Evolutionary conservation across 2,797 vertebrate species (phyloP).

Genomic region (Sibirionetta formosa): DNA sequence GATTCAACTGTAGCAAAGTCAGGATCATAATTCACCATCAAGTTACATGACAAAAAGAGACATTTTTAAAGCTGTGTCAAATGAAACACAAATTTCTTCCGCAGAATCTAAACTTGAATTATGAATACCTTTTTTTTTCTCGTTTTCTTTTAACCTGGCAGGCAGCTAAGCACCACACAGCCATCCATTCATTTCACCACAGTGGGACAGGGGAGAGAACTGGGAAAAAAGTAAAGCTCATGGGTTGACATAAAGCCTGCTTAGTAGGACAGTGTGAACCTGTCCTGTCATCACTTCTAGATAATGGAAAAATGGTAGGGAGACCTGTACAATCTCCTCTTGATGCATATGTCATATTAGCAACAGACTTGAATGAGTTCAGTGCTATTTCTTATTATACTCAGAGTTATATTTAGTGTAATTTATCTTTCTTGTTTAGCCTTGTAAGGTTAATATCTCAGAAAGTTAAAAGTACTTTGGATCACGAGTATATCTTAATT

Average conservation of each 20-base stretch:
- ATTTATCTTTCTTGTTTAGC: not conserved
- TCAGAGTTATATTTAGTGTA: not conserved
- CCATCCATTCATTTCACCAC: no score
- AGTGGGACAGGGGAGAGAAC: no score
- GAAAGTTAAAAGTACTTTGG: not conserved
- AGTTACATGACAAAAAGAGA: not conserved
- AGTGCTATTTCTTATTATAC: not conserved
- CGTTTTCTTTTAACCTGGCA: no score
- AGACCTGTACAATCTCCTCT: not conserved
- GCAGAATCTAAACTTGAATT: not conserved
- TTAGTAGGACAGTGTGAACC: not conserved
- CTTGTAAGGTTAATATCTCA: not conserved
- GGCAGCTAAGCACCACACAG: no score
- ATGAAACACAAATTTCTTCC: not conserved
- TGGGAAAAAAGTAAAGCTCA: no score
- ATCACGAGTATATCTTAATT: not conserved
- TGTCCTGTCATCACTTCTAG: not conserved
- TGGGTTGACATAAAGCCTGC: no score
- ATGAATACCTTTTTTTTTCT: not conserved
- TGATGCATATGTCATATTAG: accelerated
- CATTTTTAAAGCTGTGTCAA: not conserved
- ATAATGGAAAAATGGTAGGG: not conserved
- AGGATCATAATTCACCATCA: not conserved
- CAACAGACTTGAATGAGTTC: not conserved
- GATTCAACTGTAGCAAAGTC: not conserved